Evolutionary conservation across 2,113 vertebrate species (phyloP), one percentile per base, ranked within the genome.

Genomic region (Oxyura jamaicensis): DNA sequence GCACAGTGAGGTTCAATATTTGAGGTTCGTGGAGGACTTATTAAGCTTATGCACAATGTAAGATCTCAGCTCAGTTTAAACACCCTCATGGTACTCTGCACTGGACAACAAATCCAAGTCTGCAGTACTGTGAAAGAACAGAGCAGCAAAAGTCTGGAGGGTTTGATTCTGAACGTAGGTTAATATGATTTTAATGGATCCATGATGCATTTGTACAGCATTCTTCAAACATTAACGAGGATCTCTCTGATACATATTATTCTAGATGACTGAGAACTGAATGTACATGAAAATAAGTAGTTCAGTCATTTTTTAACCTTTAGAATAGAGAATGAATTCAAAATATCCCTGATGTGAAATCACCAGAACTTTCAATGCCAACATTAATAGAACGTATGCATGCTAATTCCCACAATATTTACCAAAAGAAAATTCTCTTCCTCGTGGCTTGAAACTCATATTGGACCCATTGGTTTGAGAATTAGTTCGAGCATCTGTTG

Each of bases 341-440:
- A 87, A 68, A 18, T 14, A 26, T 5, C 36, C 65, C 50, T 21
- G 41, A 10, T 19, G 42, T 0, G 10, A 12, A 50, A 73, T 48
- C 67, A 31, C 26, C 20, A 19, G 11, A 63, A 44, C 36, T 62
- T 69, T 77, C 46, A 74, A 71, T 13, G 62, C 13, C 39, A n/a
- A 72, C 35, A 66, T 48, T 17, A 65, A 86, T 2, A 50, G 67
- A 93, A 81, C 5, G 4, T n/a, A 83, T 2, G 3, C 29, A 42
- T 58, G 58, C 20, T 5, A 33, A 92, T 55, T 86, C n/a, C 33
- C 69, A 20, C 28, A 35, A 16, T 18, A 93, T 26, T 98, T 96
- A 98, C 98, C 98, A 68, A 98, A 98, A 62, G 98, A 98, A 96
- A 98, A 98, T 8, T 98, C 98, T 96, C 71, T 98, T 88, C 97